Conservation (phyloP, 1,140 invertebrate species). For the Hestina assimilis region DNA sequence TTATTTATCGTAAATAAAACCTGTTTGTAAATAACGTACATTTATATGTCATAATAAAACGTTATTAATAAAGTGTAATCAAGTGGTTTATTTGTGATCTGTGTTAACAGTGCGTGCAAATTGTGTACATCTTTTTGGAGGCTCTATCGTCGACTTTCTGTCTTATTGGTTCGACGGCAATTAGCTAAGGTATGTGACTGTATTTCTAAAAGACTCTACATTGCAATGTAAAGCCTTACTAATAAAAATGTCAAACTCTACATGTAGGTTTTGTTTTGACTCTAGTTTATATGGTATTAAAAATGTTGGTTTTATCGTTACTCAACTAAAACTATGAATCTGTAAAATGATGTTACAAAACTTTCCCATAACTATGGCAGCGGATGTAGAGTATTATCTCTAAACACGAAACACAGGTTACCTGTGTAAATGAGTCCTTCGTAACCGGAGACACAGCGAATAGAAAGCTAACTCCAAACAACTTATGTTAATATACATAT, state of each 20-base stretch:
- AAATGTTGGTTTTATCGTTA: too few relatives aligned
- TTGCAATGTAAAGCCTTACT: not conserved
- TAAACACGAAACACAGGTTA: conserved; percentile 20
- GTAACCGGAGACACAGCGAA: conserved; percentile 13
- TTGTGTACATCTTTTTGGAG: conserved; percentile 70
- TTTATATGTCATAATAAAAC: conserved; percentile 23
- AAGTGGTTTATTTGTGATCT: conserved; percentile 14
- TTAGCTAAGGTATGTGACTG: conserved; percentile 58
- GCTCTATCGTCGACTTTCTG: conserved; percentile 53
- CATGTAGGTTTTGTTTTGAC: too few relatives aligned
- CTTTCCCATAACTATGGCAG: not conserved
- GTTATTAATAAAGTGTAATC: conserved; percentile 1
- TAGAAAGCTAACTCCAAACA: conserved; percentile 7
- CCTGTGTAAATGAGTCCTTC: conserved; percentile 15
- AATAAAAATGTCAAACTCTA: not conserved
- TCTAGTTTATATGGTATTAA: too few relatives aligned
- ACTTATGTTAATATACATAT: conserved; percentile 8
- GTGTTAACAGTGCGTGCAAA: conserved; percentile 39
- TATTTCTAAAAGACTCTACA: conserved; percentile 13
- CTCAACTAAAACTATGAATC: too few relatives aligned
- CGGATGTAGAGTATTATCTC: conserved; percentile 16
- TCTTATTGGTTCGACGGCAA: conserved; percentile 46
- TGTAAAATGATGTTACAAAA: not conserved
- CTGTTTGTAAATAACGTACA: conserved; percentile 48
- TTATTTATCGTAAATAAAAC: conserved; percentile 62